These are phyloP conservation scores for Trachymyrmex cornetzi DNA, from an alignment of 1,140 invertebrate genomes.

Conservation along the genomic window DNA sequence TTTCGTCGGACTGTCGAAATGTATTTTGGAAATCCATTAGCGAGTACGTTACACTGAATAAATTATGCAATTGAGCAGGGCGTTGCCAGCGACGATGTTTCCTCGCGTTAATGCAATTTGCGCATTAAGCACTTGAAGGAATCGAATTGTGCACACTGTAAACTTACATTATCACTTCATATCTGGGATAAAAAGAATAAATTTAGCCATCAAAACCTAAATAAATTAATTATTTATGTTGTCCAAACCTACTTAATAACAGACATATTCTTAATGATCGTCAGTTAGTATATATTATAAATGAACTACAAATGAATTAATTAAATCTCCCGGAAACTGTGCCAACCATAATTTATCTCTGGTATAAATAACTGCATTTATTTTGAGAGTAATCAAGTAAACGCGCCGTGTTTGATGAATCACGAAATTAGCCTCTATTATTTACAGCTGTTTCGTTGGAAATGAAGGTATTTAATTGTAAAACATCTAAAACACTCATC, in stretches of 20 bases:
- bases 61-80: constrained; percentile 70
- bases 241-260: not conserved
- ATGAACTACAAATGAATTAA: constrained; percentile 23
- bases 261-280: not conserved
- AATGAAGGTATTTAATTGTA: constrained; percentile 41
- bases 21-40: constrained; percentile 40
- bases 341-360: constrained; percentile 44
- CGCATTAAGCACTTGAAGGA: constrained; percentile 49
- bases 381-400: constrained; percentile 55
- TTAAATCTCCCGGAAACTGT: constrained; percentile 42
- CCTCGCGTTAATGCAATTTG: constrained; percentile 67
- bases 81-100: constrained; percentile 45
- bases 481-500: constrained; percentile 48
- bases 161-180: not conserved
- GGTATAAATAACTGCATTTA: constrained; percentile 37
- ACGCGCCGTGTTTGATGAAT: constrained; percentile 57
- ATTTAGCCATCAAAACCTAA: not conserved
- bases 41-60: constrained; percentile 60
- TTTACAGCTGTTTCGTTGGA: constrained; percentile 15
- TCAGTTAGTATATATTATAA: not conserved
- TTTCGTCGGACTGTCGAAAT: constrained; percentile 49
- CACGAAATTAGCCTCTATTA: constrained; percentile 59
- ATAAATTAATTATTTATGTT: no score
- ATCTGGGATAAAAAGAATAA: not conserved
- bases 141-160: constrained; percentile 7